phyloP scores from a whole-genome alignment of 2,113 vertebrate species.

The Lagenorhynchus albirostris region DNA sequence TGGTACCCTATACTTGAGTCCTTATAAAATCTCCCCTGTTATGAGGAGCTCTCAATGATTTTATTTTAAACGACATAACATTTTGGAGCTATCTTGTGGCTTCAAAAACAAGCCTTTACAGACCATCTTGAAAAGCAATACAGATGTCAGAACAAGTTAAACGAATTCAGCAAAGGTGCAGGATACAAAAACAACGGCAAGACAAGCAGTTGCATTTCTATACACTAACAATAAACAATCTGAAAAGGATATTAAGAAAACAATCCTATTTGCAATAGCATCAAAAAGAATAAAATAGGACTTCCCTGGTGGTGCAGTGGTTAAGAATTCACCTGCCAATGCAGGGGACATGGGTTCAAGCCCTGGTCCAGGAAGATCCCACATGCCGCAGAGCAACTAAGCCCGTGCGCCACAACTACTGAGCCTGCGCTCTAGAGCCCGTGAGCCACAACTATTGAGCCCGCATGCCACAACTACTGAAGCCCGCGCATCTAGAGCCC shows the following conservation, averaged over 20 bases:
- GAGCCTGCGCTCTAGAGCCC: no score
- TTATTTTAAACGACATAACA: neutral
- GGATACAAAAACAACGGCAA: neutral
- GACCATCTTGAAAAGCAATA: neutral
- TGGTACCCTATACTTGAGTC: fast-evolving
- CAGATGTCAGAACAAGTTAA: neutral
- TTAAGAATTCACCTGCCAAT: no score
- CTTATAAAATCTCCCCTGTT: neutral
- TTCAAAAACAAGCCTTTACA: neutral
- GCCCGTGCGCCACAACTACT: no score
- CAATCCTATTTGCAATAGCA: neutral
- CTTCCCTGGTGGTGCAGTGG: no score
- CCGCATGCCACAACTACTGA: no score
- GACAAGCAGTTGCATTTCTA: neutral
- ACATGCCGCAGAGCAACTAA: no score
- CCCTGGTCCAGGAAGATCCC: no score
- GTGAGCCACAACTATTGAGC: no score
- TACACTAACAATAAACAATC: neutral
- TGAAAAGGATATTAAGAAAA: neutral
- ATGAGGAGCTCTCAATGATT: neutral
- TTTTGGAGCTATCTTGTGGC: neutral
- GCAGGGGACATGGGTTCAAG: no score
- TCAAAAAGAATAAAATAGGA: neutral
- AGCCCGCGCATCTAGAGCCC: no score
- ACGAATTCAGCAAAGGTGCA: neutral